Percentiles rank a stretch among this genome's conserved stretches.
Evolutionary conservation across 2,113 vertebrate genomes (phyloP).

Genomic region (Cephalopterus ornatus): DNA sequence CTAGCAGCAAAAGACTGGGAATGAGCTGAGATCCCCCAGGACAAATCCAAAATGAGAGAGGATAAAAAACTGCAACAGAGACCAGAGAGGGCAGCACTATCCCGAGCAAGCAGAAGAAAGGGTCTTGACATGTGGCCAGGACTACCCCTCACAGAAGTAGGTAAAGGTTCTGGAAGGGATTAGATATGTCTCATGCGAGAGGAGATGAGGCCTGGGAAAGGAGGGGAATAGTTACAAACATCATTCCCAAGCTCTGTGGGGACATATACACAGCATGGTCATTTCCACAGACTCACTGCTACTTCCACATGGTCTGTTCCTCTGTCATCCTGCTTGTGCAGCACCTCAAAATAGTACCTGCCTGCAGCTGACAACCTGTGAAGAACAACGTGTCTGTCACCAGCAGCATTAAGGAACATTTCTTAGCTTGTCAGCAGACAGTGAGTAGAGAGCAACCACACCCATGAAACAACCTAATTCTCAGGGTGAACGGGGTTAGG

Average conservation of each 20-base stretch:
- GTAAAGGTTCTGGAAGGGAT: background rate
- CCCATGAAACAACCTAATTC: background rate
- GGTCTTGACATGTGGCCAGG: background rate
- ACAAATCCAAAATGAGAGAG: background rate
- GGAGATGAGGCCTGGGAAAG: background rate
- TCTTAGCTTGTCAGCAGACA: background rate
- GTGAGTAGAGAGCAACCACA: background rate
- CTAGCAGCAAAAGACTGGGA: background rate
- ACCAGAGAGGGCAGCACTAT: background rate
- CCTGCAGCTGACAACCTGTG: slow-evolving; percentile 77
- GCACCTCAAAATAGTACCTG: slow-evolving; percentile 92
- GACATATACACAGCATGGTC: background rate
- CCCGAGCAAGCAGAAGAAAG: background rate
- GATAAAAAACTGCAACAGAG: background rate
- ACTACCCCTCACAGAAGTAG: background rate
- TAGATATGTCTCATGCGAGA: background rate
- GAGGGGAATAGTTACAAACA: background rate
- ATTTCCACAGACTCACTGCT: slow-evolving; percentile 76
- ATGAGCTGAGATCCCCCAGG: background rate
- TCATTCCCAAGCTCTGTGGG: background rate
- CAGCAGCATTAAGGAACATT: background rate
- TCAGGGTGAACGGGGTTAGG: background rate
- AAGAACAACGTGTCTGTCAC: background rate
- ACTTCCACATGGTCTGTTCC: slow-evolving; percentile 92
- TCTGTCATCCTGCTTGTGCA: slow-evolving; percentile 87